phyloP scores from a whole-genome alignment of 2,888 invertebrate species.

The Teleogryllus oceanicus region DNA sequence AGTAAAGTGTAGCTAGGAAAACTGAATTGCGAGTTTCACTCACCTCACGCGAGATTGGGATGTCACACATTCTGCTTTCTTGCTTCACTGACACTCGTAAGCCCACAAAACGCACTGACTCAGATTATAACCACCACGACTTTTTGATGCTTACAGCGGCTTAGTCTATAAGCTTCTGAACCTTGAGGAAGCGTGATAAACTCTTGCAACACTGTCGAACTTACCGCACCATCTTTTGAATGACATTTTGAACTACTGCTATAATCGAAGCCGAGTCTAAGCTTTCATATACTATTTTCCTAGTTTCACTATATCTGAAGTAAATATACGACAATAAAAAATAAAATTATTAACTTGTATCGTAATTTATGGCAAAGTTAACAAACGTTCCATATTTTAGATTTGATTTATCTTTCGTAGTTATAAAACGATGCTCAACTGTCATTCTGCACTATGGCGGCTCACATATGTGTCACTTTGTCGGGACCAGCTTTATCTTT shows the following conservation, averaged over 20 bases:
- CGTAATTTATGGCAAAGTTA: too few species aligned
- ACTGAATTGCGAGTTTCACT: background rate
- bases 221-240: slow-evolving; percentile 2
- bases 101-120: background rate
- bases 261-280: too few species aligned
- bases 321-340: too few species aligned
- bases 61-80: background rate
- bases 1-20: too few species aligned
- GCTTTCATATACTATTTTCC: too few species aligned
- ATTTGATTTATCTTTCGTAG: too few species aligned
- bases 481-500: slow-evolving; percentile 62
- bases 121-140: background rate
- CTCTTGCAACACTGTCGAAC: slow-evolving; percentile 7
- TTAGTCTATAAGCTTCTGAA: background rate
- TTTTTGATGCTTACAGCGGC: background rate
- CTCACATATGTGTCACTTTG: slow-evolving; percentile 33
- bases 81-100: background rate
- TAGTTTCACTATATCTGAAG: too few species aligned
- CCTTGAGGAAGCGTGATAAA: slow-evolving; percentile 1
- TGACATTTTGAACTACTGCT: background rate
- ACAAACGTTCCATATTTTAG: too few species aligned
- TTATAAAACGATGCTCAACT: background rate
- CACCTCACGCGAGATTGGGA: background rate
- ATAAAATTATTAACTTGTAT: too few species aligned
- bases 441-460: slow-evolving; percentile 31